These are phyloP conservation scores for Euborellia annulipes DNA, from an alignment of 1,140 invertebrate species.

Conservation along the genomic window DNA sequence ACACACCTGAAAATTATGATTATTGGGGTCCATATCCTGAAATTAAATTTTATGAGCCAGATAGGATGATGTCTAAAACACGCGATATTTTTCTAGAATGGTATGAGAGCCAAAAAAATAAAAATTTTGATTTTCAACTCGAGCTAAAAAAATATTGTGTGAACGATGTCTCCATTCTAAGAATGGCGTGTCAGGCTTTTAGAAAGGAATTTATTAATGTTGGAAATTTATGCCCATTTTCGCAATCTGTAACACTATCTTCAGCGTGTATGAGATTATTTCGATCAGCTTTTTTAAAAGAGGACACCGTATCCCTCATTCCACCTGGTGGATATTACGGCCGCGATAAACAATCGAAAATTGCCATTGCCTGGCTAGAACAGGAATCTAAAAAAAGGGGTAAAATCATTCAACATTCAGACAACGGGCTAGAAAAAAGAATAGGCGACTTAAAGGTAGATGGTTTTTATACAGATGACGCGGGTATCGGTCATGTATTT, in stretches of 20 bases:
- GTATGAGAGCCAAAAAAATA: conserved; percentile 9
- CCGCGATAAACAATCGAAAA: conserved; percentile 5
- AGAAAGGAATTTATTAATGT: conserved; percentile 6
- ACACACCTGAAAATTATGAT: too few species aligned
- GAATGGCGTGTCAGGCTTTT: conserved; percentile 22
- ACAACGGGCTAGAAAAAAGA: not conserved
- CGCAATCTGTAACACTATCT: conserved; percentile 7
- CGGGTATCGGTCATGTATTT: conserved; percentile 1
- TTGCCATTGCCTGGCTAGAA: conserved; percentile 3
- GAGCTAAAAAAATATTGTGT: conserved; percentile 15
- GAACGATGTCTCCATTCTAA: conserved; percentile 16
- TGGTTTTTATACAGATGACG: not conserved
- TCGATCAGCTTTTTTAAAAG: conserved; percentile 4
- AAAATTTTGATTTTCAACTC: conserved; percentile 13
- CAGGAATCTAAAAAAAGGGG: not conserved
- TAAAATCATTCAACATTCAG: conserved; percentile 6
- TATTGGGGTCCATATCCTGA: conserved; percentile 14
- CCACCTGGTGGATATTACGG: conserved; percentile 4
- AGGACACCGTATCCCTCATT: conserved; percentile 6
- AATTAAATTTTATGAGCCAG: conserved; percentile 11
- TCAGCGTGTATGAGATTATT: conserved; percentile 7
- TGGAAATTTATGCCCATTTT: conserved; percentile 5
- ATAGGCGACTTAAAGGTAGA: conserved; percentile 1
- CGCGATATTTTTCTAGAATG: conserved; percentile 12
- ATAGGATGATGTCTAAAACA: conserved; percentile 7